A percentile compares a stretch with the other conserved stretches of the same genome.
These are phyloP conservation scores for Parasteatoda lunata DNA, from an alignment of 2,888 invertebrate species.

Conservation along the genomic window DNA sequence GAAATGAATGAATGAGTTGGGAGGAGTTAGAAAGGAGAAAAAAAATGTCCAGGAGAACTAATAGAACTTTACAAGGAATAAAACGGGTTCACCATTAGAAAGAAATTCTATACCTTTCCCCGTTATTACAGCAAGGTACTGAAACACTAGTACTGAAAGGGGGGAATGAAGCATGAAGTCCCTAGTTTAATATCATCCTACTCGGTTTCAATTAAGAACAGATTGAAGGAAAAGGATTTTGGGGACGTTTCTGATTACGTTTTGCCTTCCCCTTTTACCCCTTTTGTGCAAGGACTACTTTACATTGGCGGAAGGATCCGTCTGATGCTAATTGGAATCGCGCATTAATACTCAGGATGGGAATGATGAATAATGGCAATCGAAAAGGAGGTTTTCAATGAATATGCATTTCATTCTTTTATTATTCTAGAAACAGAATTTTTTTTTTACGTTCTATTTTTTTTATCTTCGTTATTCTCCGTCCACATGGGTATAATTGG, in stretches of 20 bases:
- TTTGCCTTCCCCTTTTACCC: slow-evolving; percentile 19
- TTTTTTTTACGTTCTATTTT: slow-evolving; percentile 18
- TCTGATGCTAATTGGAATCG: slow-evolving; percentile 62
- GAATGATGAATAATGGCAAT: slow-evolving; percentile 36
- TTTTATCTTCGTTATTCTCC: not conserved
- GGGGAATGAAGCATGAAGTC: slow-evolving; percentile 34
- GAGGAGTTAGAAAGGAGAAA: not conserved
- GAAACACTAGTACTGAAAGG: slow-evolving; percentile 30
- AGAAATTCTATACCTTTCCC: slow-evolving; percentile 54
- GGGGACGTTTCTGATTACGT: slow-evolving; percentile 57
- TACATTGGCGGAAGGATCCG: slow-evolving; percentile 29
- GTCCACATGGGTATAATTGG: not conserved
- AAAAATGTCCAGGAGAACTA: slow-evolving; percentile 27
- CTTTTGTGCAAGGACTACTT: slow-evolving; percentile 40
- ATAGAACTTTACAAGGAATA: slow-evolving; percentile 61
- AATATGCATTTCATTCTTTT: slow-evolving; percentile 24
- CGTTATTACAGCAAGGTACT: slow-evolving; percentile 37
- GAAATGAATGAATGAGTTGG: slow-evolving; percentile 20
- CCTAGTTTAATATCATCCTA: slow-evolving; percentile 52
- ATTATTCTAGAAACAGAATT: slow-evolving; percentile 1
- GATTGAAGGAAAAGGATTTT: slow-evolving; percentile 59
- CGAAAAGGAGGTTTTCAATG: not conserved
- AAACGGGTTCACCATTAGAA: slow-evolving; percentile 43
- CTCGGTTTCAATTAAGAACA: slow-evolving; percentile 66
- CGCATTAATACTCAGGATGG: slow-evolving; percentile 52